Base-by-base conservation (phyloP, 1,140 invertebrate species). In the Akabosia matsudoensis region DNA sequence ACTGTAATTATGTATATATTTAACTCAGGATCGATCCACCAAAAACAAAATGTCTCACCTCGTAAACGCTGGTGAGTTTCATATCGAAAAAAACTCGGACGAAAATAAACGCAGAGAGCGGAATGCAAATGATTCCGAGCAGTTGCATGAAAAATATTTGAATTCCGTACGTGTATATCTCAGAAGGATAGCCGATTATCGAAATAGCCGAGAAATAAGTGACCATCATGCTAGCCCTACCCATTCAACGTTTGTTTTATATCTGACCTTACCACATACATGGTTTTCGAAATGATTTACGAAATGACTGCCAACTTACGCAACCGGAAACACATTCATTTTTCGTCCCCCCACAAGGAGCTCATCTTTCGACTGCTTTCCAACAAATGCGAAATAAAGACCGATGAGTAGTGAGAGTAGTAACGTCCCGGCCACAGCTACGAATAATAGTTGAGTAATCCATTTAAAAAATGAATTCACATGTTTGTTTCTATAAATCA, bases 371-470 rank as follows among this genome's bases (percentile, higher is more conserved):
- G 83, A 84, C 74, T 85, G 84, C 70, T 84, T 85, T 72, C 84
- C 84, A 31, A 82, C 83, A 22, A 82, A 84, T 0, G 84, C 87
- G 82, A 85, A 86, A 75, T 83, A 88, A 4, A 87, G 64, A 4
- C 87, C 87, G 34, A 88, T 87, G 13, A 79, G 83, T 1, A 85
- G 76, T 7, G 84, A 85, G 13, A 80, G 76, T 0, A 79, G 37
- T 3, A 85, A 74, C 73, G 84, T 84, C 14, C 45, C 78, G 33
- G 76, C 79, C 24, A 85, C 83, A 7, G 85, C 83, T 24, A n/a
- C n/a, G n/a, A n/a, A n/a, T n/a, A n/a, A n/a, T n/a, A n/a, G n/a
- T n/a, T n/a, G n/a, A n/a, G n/a, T n/a, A n/a, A n/a, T n/a, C n/a
- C n/a, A n/a, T n/a, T n/a, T n/a, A n/a, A n/a, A n/a, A n/a, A n/a